Evolutionary conservation across 2,888 invertebrate genomes (phyloP), one percentile per base, ranked within the genome.

Genomic region (Leptothorax acervorum): DNA sequence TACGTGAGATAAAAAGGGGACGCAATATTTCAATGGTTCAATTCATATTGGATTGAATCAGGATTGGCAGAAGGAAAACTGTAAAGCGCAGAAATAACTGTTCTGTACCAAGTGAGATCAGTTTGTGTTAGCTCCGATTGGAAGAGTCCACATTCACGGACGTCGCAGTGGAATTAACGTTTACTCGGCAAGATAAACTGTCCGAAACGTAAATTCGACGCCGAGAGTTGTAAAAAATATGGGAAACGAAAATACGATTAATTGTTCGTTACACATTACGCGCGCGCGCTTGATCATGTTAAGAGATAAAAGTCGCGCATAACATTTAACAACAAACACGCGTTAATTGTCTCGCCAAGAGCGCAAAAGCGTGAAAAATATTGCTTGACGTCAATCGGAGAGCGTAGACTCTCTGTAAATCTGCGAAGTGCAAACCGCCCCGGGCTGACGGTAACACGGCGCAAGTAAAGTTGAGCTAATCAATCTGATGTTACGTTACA

Each of bases 381-480:
- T 76, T 63, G 51, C 18, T 65, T 3, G 60, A 39, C 42, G 15
- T 15, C 23, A 31, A 23, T 31, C 39, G 39, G 8, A 18, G 28
- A 48, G n/a, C 12, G 28, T 23, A 28, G 3, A 35, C 12, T 60
- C 8, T 4, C n/a, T 53, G 12, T 51, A 73, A 81, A 81, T 81
- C 23, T 74, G 39, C 60, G 9, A 81, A 73, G 28, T 5, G 60
- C 35, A 74, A 81, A 81, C 28, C 12, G 48, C 74, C 39, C 23
- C 42, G 11, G 60, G 74, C 74, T 39, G 23, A 2, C 48, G 4
- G 48, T n/a, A 81, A 82, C 63, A 55, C 12, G 31, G 42, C 23
- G 45, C 73, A 66, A 73, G 66, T 83, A 42, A 84, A 84, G 83
- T 82, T 84, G 65, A 84, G 42, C 18, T 51, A 57, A 83, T 83